A percentile compares a stretch with the other conserved stretches of the same genome.
Evolutionary conservation across 1,140 invertebrate species (phyloP).

Genomic region (Drosophila prosaltans): DNA sequence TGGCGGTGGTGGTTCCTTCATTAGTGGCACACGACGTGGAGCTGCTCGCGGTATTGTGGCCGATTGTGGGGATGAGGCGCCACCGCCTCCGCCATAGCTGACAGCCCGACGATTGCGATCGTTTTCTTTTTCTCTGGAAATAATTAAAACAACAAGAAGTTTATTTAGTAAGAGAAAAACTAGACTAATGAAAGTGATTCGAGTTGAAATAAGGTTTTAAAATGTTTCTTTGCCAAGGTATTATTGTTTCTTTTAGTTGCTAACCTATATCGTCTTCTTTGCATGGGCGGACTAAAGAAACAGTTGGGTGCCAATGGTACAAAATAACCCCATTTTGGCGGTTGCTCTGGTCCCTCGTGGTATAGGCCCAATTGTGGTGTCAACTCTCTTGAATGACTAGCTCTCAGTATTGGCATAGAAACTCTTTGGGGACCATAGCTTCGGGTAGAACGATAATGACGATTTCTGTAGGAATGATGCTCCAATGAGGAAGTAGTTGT

Average conservation of each 20-base stretch:
- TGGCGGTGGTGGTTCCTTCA: conserved; percentile 82
- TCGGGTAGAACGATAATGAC: conserved; percentile 39
- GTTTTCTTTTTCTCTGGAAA: conserved; percentile 78
- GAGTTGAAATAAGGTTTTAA: too few species aligned
- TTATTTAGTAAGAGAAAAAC: conserved; percentile 9
- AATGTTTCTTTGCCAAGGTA: too few species aligned
- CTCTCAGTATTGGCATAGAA: conserved; percentile 60
- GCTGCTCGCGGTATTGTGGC: conserved; percentile 77
- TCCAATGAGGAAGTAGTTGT: conserved; percentile 69
- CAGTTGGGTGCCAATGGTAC: conserved; percentile 69
- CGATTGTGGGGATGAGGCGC: conserved; percentile 49
- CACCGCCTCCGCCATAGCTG: conserved; percentile 65
- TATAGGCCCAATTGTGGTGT: conserved; percentile 69
- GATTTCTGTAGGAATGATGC: conserved; percentile 55
- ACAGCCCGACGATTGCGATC: conserved; percentile 79
- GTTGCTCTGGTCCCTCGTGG: conserved; percentile 53
- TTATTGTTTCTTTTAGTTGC: not conserved
- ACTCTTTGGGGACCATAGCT: conserved; percentile 54
- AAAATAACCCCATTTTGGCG: conserved; percentile 78
- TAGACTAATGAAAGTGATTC: not conserved
- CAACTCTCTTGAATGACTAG: conserved; percentile 55
- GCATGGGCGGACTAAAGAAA: conserved; percentile 77
- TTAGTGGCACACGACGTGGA: conserved; percentile 72
- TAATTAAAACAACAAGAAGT: not conserved
- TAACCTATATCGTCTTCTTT: conserved; percentile 66